A percentile compares a stretch with the other conserved stretches of the same genome.
Conservation (phyloP, 2,113 vertebrate genomes). For the Syrmaticus mikado region DNA sequence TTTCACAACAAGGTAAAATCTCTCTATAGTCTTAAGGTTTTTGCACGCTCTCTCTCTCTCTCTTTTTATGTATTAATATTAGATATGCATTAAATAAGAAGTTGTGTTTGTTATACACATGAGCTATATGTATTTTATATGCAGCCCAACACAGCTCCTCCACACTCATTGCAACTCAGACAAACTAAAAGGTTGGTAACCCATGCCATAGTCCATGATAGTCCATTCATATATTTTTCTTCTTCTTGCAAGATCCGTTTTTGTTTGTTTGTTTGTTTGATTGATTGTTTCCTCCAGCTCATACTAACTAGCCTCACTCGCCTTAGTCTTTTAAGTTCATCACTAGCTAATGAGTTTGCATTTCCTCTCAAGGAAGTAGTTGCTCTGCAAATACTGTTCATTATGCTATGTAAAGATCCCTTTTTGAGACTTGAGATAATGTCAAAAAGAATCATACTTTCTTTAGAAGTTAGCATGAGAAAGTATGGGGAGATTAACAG, state of each 20-base stretch:
- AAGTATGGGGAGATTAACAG: background rate
- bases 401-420: background rate
- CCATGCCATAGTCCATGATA: too few relatives aligned
- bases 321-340: background rate
- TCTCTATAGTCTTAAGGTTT: too few relatives aligned
- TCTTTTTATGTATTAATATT: too few relatives aligned
- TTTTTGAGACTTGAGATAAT: background rate
- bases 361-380: background rate
- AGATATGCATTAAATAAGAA: too few relatives aligned
- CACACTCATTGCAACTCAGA: too few relatives aligned
- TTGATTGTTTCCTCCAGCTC: background rate
- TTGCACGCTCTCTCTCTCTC: too few relatives aligned
- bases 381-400: background rate
- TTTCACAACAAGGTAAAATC: too few relatives aligned
- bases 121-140: too few relatives aligned
- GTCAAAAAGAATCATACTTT: background rate
- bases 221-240: fast-evolving
- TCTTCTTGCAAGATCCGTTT: background rate
- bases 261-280: background rate
- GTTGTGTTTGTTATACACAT: too few relatives aligned
- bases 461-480: background rate
- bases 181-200: too few relatives aligned
- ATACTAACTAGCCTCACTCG: background rate
- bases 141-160: too few relatives aligned
- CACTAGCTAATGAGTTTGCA: fast-evolving